Base-by-base conservation (phyloP, 2,888 invertebrate genomes). In the Mythimna ferrago region DNA sequence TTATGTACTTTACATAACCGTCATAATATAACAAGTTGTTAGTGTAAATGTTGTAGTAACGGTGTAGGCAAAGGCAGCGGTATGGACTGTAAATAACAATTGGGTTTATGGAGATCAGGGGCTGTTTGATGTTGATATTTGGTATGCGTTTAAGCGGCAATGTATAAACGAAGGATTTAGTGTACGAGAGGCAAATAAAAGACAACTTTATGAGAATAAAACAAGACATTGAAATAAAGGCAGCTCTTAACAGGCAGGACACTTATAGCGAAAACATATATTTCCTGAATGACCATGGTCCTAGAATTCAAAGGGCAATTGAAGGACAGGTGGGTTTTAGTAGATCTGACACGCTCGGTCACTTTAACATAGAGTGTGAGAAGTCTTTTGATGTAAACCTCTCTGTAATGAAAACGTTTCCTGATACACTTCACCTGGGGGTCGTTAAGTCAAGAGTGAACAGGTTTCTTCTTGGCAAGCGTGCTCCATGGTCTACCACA, bases 1-100 rank as follows among this genome's bases (percentile, higher is more conserved):
- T 83, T 73, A 80, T 79, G 71, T 60, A 57, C 26, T 82, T 82
- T 79, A 81, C 80, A 82, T 83, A 80, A 82, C 73, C 11, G 69
- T 78, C 75, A 74, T 68, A 82, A 79, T 82, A 68, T 63, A 71
- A 62, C 80, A 78, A 82, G 65, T 66, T 78, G 69, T 68, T 69
- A 66, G 82, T 51, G 78, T 26, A 48, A 74, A 67, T 73, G 58
- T 65, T 58, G 64, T 48, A 56, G 7, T 78, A 66, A 78, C 79
- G 61, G 73, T 66, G 51, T 44, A 61, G 7, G 57, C 26, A 54
- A 51, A 79, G 10, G 26, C 74, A 70, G 69, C 82, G 78, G 82
- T 68, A 19, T 54, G 38, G 63, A 60, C 38, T 32, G 56, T 82
- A 81, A 81, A 83, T 71, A 74, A 66, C 80, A 83, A 81, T 81